Base-by-base conservation (phyloP, 2,797 vertebrate genomes). In the Neosilurus hyrtlii region DNA sequence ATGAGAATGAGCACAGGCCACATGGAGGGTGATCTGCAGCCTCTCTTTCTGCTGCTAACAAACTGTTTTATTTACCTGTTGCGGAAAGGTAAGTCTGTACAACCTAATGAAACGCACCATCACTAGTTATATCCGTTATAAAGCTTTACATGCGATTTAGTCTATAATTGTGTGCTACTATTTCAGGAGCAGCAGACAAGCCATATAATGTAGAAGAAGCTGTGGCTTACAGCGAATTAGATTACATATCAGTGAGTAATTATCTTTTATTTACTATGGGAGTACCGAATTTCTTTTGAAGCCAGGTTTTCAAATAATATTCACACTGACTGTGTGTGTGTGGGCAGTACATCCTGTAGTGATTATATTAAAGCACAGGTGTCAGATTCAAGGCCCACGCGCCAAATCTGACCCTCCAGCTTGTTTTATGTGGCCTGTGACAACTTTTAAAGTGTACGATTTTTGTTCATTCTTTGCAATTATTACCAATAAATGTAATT, bases 1-100 rank as follows among this genome's bases (percentile, higher is more conserved):
- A 88, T 98, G 90, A 95, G 95, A 82, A 98, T 99, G 98, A 99
- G 97, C 88, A 99, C 98, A 0, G 98, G 97, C 61, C 98, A 99
- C 87, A 99, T 98, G 98, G 98, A 99, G 85, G 98, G 98, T 0
- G 97, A 97, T 89, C 92, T 98, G 82, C 97, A 98, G 93, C 95
- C 98, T 9, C 93, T 99, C 59, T 99, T 96, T 0, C 91, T 99
- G 90, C 93, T 99, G 86, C 94, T 99, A 85, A 99, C 98, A 0
- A 97, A 99, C 90, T 98, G 96, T 91, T 98, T 97, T 0, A 93
- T 98, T 86, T 99, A 99, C 89, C 93, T 99, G 84, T 95, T 99
- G 57, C 94, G 98, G 54, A 99, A 99, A 94, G 98, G 98, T 99
- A 88, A 88, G 88, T 16, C 37, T 67, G 20, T 57, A 14, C 68